Base-by-base conservation (phyloP, 2,113 vertebrate genomes). In the Nesoenas mayeri region DNA sequence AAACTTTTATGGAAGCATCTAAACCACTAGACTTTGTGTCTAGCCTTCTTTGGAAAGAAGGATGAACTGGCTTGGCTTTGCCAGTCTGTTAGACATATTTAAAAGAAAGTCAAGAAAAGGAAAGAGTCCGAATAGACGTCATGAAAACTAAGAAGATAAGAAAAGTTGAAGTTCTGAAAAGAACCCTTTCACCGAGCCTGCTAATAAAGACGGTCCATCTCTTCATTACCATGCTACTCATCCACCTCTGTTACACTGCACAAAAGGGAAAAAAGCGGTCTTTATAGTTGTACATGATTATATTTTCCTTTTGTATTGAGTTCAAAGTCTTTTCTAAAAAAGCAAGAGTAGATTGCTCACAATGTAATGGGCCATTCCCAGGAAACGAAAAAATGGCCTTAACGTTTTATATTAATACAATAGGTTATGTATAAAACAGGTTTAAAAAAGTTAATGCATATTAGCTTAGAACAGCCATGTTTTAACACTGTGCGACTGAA, bases 281-380 rank as follows among this genome's bases (percentile, higher is more conserved):
- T 97, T 98, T 98, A 97, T 98, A 97, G 97, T 97, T 97, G 97
- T 97, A 97, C 96, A 97, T 97, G 97, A 97, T 96, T 98, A 97
- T 96, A 98, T 97, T 98, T 97, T 96, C 84, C 96, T 97, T 98
- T 97, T 96, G 95, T 98, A 93, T 97, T 83, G 93, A 97, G 96
- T 97, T 97, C 97, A 97, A 97, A 97, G 97, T 96, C 96, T 97
- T 96, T 95, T 96, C 95, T 95, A 96, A 94, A 96, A 96, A 96
- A 97, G 96, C 95, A 96, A 91, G 94, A 96, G 97, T 97, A 97
- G 96, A 97, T 97, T 98, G 97, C 96, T 97, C 97, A 97, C 97
- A 97, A 97, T 97, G 97, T 97, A 97, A 97, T 97, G 97, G 97
- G 96, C 97, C 97, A 97, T 97, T 97, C 97, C 97, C 93, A 95